phyloP scores from a whole-genome alignment of 2,113 vertebrate species.

The Tursiops truncatus region DNA sequence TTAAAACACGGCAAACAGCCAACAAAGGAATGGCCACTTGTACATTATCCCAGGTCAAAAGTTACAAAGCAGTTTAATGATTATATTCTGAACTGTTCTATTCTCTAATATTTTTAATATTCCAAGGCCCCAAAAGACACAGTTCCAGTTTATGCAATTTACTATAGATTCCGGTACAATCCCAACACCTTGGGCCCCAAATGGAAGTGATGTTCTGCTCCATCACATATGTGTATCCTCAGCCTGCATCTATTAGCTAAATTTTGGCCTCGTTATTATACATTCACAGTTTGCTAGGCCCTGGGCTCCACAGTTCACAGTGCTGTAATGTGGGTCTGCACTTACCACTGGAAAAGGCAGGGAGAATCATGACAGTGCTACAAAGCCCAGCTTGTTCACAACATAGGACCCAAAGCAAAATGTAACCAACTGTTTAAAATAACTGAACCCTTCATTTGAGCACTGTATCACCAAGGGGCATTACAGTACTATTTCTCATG shows the following conservation, averaged over 20 bases:
- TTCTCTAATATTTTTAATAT: constrained; percentile 33
- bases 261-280: background rate
- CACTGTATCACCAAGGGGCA: background rate
- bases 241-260: background rate
- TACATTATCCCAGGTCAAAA: background rate
- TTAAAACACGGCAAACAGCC: background rate
- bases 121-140: background rate
- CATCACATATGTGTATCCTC: background rate
- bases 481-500: background rate
- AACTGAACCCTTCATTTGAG: background rate
- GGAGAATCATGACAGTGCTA: background rate
- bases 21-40: background rate
- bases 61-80: background rate
- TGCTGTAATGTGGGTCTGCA: background rate
- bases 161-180: background rate
- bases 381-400: background rate
- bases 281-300: background rate
- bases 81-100: background rate
- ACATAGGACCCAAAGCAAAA: background rate
- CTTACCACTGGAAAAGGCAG: background rate
- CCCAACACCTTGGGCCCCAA: background rate
- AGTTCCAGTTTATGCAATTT: background rate
- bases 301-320: background rate
- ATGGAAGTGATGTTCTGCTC: background rate
- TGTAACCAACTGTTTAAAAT: background rate